Base-by-base conservation (phyloP, 2,888 invertebrate species). In the Nomada lathburiana region DNA sequence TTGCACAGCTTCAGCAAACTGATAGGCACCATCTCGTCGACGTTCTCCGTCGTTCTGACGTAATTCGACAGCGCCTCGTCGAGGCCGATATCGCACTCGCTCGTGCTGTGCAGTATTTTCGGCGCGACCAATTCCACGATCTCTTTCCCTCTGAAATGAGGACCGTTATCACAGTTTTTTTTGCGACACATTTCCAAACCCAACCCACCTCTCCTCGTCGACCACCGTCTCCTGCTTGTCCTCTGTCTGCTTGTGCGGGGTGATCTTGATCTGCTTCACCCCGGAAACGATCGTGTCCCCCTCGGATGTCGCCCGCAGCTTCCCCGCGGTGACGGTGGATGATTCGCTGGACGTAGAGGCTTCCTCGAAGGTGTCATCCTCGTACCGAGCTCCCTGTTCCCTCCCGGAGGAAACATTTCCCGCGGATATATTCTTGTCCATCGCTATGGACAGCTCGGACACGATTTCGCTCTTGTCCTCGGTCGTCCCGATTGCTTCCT, bases 321-420 rank as follows among this genome's bases (percentile, higher is more conserved):
- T 55, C 0, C 68, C 44, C 9, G 50, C 71, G 0, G 16, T 53
- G n/a, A 63, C 71, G 55, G 63, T 81, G 2, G 65, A 67, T 7
- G 63, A 79, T 9, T 29, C 55, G 1, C 59, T 16, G 4, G 75
- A 82, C 36, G 65, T 86, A 7, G 83, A 82, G 23, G 55, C 75
- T 9, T 87, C 79, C n/a, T 88, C 88, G 20, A 88, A 88, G 0
- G 88, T 88, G 42, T 88, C 88, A 13, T 85, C 85, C n/a, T 68
- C 82, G 50, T 87, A 87, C 10, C 42, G 59, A 10, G 42, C 11
- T 52, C 20, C 75, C 10, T 47, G 69, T 7, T 63, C 70, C 13
- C 57, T 62, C 16, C 0, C 9, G 1, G 16, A n/a, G 5, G 67
- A 74, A 36, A 5, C 10, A 2, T 63, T 71, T 0, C 26, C 26